These are phyloP conservation scores for Calonectris borealis DNA, from an alignment of 2,113 vertebrate genomes.

Conservation along the genomic window DNA sequence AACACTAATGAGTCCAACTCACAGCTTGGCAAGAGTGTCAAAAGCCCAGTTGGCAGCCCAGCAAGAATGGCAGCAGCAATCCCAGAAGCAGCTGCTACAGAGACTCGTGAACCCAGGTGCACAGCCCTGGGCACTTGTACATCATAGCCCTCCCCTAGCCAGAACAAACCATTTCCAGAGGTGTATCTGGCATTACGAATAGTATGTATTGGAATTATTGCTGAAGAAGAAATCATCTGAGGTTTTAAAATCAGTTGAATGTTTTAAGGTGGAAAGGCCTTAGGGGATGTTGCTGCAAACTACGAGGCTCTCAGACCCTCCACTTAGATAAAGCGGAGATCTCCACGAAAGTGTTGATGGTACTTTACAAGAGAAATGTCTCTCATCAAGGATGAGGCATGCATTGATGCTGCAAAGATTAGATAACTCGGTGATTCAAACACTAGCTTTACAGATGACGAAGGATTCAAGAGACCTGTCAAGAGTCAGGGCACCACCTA, in stretches of 20 bases:
- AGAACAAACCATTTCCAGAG: conserved; percentile 10
- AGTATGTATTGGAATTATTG: not conserved
- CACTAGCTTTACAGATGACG: not conserved
- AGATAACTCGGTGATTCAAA: not conserved
- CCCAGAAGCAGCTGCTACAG: not conserved
- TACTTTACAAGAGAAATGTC: not conserved
- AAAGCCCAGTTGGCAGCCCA: not conserved
- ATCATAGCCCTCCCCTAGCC: not conserved
- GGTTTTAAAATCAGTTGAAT: not conserved
- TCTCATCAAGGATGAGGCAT: not conserved
- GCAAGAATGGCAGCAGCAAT: not conserved
- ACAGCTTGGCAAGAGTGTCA: not conserved
- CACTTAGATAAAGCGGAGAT: not conserved
- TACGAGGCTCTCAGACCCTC: not conserved
- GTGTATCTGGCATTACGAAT: not conserved
- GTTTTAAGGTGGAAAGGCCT: not conserved
- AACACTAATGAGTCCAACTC: not conserved
- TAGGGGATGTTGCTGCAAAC: not conserved
- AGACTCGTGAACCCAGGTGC: not conserved
- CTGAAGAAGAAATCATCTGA: not conserved
- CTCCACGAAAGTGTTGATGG: not conserved
- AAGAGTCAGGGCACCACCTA: not conserved
- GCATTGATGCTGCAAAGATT: not conserved
- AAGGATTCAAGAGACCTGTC: not conserved
- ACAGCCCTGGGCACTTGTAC: not conserved